A percentile compares a stretch with the other conserved stretches of the same genome.
These are phyloP conservation scores for Orius insidiosus DNA, from an alignment of 1,140 invertebrate species.

Conservation along the genomic window DNA sequence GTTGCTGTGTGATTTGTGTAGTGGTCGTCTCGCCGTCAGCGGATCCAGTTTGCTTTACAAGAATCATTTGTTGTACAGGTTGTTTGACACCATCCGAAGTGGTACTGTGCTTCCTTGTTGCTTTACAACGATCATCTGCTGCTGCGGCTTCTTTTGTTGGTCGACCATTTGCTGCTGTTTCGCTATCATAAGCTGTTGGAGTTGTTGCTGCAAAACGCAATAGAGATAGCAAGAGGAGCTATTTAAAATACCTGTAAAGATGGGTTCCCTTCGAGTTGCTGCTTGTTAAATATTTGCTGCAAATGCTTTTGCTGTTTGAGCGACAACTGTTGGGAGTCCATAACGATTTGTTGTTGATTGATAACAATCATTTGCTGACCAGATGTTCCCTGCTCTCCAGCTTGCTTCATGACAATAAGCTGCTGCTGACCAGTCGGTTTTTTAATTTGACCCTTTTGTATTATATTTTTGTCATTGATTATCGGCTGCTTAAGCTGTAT, in stretches of 20 bases:
- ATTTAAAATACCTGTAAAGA: too few species aligned
- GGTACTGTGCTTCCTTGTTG: constrained; percentile 23
- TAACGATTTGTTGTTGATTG: constrained; percentile 18
- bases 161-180: constrained; percentile 19
- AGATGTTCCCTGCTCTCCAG: constrained; percentile 4
- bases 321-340: constrained; percentile 15
- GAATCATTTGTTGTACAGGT: constrained; percentile 19
- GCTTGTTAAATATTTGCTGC: constrained; percentile 16
- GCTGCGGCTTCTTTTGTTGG: constrained; percentile 21
- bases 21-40: neutral
- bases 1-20: constrained; percentile 20
- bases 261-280: neutral
- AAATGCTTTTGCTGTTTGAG: constrained; percentile 20
- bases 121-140: constrained; percentile 25
- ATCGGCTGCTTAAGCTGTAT: constrained; percentile 19
- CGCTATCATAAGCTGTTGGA: constrained; percentile 16
- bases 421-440: constrained; percentile 18
- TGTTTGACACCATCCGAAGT: constrained; percentile 13
- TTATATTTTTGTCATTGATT: constrained; percentile 8
- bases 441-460: constrained; percentile 10
- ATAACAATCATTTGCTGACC: constrained; percentile 19
- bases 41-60: constrained; percentile 17
- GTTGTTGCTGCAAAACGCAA: constrained; percentile 15
- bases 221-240: too few species aligned
- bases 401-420: constrained; percentile 16